Base-by-base conservation (phyloP, 2,113 vertebrate species). In the Epinephelus moara region DNA sequence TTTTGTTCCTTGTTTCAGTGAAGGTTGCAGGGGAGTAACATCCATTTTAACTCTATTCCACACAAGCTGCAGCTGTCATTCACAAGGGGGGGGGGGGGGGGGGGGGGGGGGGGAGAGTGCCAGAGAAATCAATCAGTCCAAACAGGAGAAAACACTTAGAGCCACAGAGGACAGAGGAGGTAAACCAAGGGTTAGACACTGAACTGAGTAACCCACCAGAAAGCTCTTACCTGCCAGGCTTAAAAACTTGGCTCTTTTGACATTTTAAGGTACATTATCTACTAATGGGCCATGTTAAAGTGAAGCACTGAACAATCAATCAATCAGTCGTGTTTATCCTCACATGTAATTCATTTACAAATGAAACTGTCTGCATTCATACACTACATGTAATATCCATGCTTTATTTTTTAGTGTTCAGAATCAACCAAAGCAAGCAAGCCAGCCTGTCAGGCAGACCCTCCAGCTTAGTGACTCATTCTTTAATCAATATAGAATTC, bases 111-210 rank as follows among this genome's bases (percentile, higher is more conserved):
- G 9, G 14, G 4, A 27, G 74, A 79, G 70, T 72, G 69, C 62
- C 9, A 49, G 13, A 55, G 59, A 15, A 21, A 80, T 73, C 64
- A 88, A 75, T 82, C 23, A 3, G 52, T 71, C 57, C 50, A 66
- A 88, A 89, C 68, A 91, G 63, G 64, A 81, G 71, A 91, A 88
- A 81, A 78, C 85, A 82, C 83, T 85, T 59, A 76, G 37, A 71
- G 69, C 23, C 50, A 25, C 27, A 40, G 55, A 79, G 56, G 74
- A 61, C 45, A 25, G 67, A 52, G 4, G 55, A 75, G 27, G 69
- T 61, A 68, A 75, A 72, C 15, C 57, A 70, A 64, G 61, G 77
- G 78, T 78, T 14, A 75, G 21, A 67, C 10, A 14, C 40, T 37
- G 68, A 86, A 84, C 11, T 37, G 47, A 23, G 62, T 10, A 23